Evolutionary conservation across 2,797 vertebrate species (phyloP).

Genomic region (Tympanoctomys barrerae): DNA sequence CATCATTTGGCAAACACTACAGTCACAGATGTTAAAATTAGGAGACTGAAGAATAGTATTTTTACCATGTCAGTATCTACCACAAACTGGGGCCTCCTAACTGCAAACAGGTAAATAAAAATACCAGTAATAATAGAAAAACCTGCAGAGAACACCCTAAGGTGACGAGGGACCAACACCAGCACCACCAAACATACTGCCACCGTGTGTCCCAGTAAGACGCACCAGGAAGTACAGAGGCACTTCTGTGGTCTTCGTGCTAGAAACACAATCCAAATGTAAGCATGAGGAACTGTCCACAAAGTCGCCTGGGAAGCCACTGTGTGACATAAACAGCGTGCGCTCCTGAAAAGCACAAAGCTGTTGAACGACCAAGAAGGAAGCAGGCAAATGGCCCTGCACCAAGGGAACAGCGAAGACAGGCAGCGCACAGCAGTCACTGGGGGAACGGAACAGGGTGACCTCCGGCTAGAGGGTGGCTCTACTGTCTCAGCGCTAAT

Average conservation of each 20-base stretch:
- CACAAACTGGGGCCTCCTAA: neutral
- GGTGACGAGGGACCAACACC: neutral
- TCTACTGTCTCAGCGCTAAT: rapidly evolving
- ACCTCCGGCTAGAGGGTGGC: neutral
- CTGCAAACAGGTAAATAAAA: slow-evolving; percentile 11
- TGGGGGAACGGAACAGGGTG: neutral
- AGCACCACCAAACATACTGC: neutral
- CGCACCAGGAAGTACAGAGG: no score
- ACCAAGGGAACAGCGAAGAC: neutral
- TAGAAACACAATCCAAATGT: neutral
- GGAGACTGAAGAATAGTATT: neutral
- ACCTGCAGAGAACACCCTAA: neutral
- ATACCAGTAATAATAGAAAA: rapidly evolving
- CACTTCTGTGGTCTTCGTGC: neutral
- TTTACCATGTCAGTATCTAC: neutral
- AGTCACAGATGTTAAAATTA: slow-evolving; percentile 54
- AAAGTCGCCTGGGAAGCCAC: neutral
- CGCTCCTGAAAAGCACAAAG: neutral
- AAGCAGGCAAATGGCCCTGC: neutral
- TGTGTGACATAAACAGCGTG: neutral
- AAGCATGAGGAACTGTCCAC: neutral
- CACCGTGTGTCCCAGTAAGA: neutral
- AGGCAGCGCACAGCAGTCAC: neutral
- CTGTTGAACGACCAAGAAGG: neutral
- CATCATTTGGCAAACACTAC: slow-evolving; percentile 59